phyloP scores from a whole-genome alignment of 2,797 vertebrate species.

The Chanos chanos region DNA sequence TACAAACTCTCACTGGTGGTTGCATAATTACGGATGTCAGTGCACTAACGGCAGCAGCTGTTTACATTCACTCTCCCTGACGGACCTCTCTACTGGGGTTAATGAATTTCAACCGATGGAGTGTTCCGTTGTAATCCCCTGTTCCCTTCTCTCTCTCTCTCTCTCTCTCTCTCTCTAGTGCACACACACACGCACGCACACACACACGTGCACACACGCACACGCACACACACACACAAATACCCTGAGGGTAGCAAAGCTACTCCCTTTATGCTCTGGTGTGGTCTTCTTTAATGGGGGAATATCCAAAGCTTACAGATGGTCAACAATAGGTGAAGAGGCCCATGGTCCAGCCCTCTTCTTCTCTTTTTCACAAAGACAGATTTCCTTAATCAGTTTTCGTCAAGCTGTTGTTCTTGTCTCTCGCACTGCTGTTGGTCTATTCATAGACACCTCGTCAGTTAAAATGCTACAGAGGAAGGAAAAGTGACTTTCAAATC shows the following conservation, averaged over 20 bases:
- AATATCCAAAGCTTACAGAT: slow-evolving; percentile 77
- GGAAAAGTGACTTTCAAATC: slow-evolving; percentile 54
- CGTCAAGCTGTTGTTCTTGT: slow-evolving; percentile 64
- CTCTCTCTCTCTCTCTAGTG: background rate
- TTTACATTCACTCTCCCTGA: slow-evolving; percentile 46
- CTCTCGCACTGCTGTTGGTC: slow-evolving; percentile 17
- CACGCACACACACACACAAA: slow-evolving; percentile 4
- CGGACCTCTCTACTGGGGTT: slow-evolving; percentile 74
- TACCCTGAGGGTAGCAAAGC: slow-evolving; percentile 6
- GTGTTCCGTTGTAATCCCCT: slow-evolving; percentile 68
- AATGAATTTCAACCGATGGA: slow-evolving; percentile 82
- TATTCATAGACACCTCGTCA: slow-evolving; percentile 29
- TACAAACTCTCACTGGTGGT: slow-evolving; percentile 37
- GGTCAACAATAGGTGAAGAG: slow-evolving; percentile 83
- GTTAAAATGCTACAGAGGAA: slow-evolving; percentile 23
- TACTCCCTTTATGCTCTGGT: slow-evolving; percentile 32
- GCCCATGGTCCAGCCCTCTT: slow-evolving; percentile 57
- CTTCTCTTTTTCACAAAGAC: slow-evolving; percentile 68
- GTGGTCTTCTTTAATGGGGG: slow-evolving; percentile 57
- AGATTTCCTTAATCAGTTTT: slow-evolving; percentile 79
- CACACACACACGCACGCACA: background rate
- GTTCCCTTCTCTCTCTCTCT: slow-evolving; percentile 37
- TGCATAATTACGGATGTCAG: slow-evolving; percentile 73
- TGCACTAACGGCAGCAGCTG: slow-evolving; percentile 68
- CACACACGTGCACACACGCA: slow-evolving; percentile 7